Base-by-base conservation (phyloP, 2,888 invertebrate species). In the Axea sp. region DNA sequence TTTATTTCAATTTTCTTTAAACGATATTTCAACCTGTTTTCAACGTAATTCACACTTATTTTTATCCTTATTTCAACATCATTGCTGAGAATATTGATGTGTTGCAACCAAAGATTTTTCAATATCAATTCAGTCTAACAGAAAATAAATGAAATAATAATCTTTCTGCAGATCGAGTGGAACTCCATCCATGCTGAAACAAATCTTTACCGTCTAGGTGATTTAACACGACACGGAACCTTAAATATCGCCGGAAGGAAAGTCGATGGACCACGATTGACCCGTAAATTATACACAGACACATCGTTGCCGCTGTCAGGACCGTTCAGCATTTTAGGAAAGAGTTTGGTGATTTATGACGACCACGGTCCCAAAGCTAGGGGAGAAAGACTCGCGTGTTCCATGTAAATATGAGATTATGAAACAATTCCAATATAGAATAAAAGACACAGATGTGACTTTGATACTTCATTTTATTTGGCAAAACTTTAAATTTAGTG, bases 371-470 rank as follows among this genome's bases (percentile, higher is more conserved):
- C 96, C 0, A 92, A 93, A 72, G 96, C 96, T 0, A 89, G 97
- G 76, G 97, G 97, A 7, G 95, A 96, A 87, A 89, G 97, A 73
- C 89, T 97, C 83, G 96, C 95, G 0, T 98, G 98, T 86, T 94
- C 96, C 4, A 91, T 91, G 95, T 96, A 87, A 91, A 90, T 88
- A 65, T 24, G 5, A 19, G n/a, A n/a, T n/a, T n/a, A n/a, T n/a
- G n/a, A n/a, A n/a, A n/a, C n/a, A n/a, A n/a, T n/a, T n/a, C n/a
- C n/a, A n/a, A n/a, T n/a, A n/a, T n/a, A n/a, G n/a, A n/a, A n/a
- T n/a, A n/a, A n/a, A n/a, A n/a, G n/a, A n/a, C n/a, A n/a, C n/a
- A n/a, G n/a, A n/a, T n/a, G n/a, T n/a, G n/a, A n/a, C n/a, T n/a
- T n/a, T n/a, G n/a, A n/a, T n/a, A n/a, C n/a, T n/a, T n/a, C n/a